Evolutionary conservation across 2,888 invertebrate genomes (phyloP), one percentile per base, ranked within the genome.

Genomic region (Nebria salina): DNA sequence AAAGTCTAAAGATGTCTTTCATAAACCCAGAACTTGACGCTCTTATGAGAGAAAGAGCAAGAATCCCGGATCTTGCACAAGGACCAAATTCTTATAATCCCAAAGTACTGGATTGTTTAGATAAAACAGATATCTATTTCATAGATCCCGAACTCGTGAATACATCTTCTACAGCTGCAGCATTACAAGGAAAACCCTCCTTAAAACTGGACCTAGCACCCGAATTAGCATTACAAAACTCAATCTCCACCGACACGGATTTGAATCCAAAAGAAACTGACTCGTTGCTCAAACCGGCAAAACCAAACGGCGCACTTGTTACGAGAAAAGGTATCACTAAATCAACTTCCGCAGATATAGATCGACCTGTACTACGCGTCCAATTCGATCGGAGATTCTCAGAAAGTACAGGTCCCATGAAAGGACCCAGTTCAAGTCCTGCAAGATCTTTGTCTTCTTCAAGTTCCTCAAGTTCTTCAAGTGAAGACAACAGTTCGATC

Each of bases 401-500:
- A 75, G 84, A 83, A 76, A 84, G 80, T 65, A 84, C 83, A 42
- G 82, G 83, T 64, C 81, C 84, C 65, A 76, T 82, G 43, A 86
- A 85, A 76, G 83, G 84, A 65, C 82, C 83, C 25, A 84, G 82
- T 15, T 83, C 83, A 13, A 85, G 85, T 41, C 85, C 85, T 25
- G 84, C 85, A 7, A 84, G 85, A 20, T 91, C 84, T 86, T 89
- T 82, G 87, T 90, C 66, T 87, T 90, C 83, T 85, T 86, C 41
- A 85, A 79, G 83, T 8, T 83, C 84, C 9, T 81, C 82, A 82
- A 89, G 88, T 84, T 89, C 91, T 82, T 91, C 91, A 72, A 91
- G 91, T 74, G 92, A 92, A 5, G 92, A 92, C 70, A 92, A 92
- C 84, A 92, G 93, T 82, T 93, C 93, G 82, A 90, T 93, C 70